A percentile compares a stretch with the other conserved stretches of the same genome.
These are phyloP conservation scores for Graphium colonna DNA, from an alignment of 2,888 invertebrate species.

Conservation along the genomic window DNA sequence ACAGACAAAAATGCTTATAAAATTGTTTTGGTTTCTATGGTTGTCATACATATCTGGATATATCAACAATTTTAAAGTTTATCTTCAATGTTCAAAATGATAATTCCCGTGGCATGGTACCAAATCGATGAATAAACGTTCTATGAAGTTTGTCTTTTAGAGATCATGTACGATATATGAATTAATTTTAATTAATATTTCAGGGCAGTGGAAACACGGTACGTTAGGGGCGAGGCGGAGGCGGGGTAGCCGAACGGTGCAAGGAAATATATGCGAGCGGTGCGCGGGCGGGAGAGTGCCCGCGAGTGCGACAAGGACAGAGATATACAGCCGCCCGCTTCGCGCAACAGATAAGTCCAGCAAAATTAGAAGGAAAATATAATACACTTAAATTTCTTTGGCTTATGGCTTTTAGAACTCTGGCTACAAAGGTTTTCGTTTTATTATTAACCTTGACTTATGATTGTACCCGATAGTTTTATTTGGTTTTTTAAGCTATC, in stretches of 20 bases:
- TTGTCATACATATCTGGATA: too few relatives aligned
- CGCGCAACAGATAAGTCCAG: conserved; percentile 47
- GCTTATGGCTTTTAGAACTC: conserved; percentile 45
- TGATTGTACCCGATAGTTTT: too few relatives aligned
- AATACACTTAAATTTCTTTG: conserved; percentile 62
- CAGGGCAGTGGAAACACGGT: conserved; percentile 54
- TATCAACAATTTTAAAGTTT: too few relatives aligned
- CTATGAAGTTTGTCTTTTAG: too few relatives aligned
- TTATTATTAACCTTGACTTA: conserved; percentile 49
- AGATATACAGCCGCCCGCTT: conserved; percentile 33
- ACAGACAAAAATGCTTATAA: too few relatives aligned
- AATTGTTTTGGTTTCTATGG: too few relatives aligned
- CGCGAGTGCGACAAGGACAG: conserved; percentile 39
- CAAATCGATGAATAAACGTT: too few relatives aligned
- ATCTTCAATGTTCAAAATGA: too few relatives aligned
- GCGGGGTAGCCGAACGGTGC: conserved; percentile 62
- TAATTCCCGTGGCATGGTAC: too few relatives aligned
- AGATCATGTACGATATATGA: too few relatives aligned
- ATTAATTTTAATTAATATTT: background rate
- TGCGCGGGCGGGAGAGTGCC: conserved; percentile 36
- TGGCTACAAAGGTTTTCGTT: conserved; percentile 35
- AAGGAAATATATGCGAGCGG: conserved; percentile 60
- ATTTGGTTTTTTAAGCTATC: too few relatives aligned
- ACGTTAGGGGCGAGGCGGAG: conserved; percentile 57
- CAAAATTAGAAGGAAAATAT: conserved; percentile 62